These are phyloP conservation scores for Drosophila obscura DNA, from an alignment of 1,140 invertebrate genomes.

Conservation along the genomic window DNA sequence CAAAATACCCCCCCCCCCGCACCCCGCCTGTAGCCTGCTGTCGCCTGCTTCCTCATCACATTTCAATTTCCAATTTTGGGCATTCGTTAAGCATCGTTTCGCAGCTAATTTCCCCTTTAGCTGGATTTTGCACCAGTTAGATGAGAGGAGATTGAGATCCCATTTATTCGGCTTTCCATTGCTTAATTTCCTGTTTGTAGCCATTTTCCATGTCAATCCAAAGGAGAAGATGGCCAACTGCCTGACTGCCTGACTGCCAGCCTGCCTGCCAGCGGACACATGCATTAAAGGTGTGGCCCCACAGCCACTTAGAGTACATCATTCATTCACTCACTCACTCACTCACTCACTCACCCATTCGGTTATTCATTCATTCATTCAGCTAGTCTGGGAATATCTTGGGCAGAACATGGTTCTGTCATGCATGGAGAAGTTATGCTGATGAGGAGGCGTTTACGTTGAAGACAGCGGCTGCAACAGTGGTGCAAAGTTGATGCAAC, in stretches of 20 bases:
- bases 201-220: conserved; percentile 66
- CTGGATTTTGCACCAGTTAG: conserved; percentile 70
- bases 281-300: conserved; percentile 69
- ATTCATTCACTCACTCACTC: conserved; percentile 20
- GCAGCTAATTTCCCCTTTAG: conserved; percentile 76
- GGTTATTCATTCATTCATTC: conserved; percentile 35
- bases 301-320: conserved; percentile 22
- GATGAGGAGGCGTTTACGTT: conserved; percentile 70
- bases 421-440: conserved; percentile 74
- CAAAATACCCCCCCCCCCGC: too few species aligned
- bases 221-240: conserved; percentile 62
- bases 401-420: conserved; percentile 44
- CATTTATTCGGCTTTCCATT: conserved; percentile 46
- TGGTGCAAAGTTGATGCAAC: not conserved
- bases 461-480: conserved; percentile 33
- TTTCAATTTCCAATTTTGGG: conserved; percentile 63
- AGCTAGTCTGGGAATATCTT: not conserved
- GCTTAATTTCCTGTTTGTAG: conserved; percentile 77
- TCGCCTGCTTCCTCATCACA: conserved; percentile 23
- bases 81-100: conserved; percentile 71
- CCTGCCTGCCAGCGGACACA: conserved; percentile 29
- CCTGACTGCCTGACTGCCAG: not conserved
- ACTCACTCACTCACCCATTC: conserved; percentile 9
- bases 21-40: not conserved
- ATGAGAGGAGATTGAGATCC: conserved; percentile 47